Evolutionary conservation across 2,888 invertebrate species (phyloP), one percentile per base, ranked within the genome.

Genomic region (Nowickia ferox): DNA sequence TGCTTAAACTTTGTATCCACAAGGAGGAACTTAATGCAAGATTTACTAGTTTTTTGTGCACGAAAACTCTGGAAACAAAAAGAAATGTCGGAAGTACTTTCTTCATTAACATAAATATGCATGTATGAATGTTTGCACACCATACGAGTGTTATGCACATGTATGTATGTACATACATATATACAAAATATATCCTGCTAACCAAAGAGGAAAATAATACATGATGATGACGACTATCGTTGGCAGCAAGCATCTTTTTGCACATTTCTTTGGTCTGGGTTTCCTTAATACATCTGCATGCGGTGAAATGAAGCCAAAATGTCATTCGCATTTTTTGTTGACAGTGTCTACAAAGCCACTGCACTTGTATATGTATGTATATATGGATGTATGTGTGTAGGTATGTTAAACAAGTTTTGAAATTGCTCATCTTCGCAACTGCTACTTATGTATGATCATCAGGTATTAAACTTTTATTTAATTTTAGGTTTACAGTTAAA

Each of bases 221-320:
- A 15, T 9, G 30, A 71, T 69, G 42, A 51, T 57, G 15, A 59
- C 59, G 19, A 59, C 51, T 6, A 79, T 38, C 15, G 44, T n/a
- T 13, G 15, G 48, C 55, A 57, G 15, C 61, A 57, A 57, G 15
- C 61, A 57, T 79, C 79, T 63, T 38, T 46, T 22, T 30, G 30
- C 44, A 74, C 46, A 61, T 84, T 42, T 68, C 38, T 38, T 55
- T 44, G 10, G 19, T 78, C 63, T 75, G 51, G 51, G 69, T 66
- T 86, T 86, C 83, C 86, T 79, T 44, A 76, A 86, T 82, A 86
- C 80, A 86, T 86, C 86, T 76, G 42, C 68, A 75, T 69, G 78
- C 59, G 65, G 46, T 53, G 65, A 44, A 44, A 38, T 38, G 19
- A 74, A 72, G 42, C 40, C 19, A 44, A 78, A 84, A 48, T 78